Evolutionary conservation across 2,888 invertebrate genomes (phyloP).

Genomic region (Bruchidius siliquastri): DNA sequence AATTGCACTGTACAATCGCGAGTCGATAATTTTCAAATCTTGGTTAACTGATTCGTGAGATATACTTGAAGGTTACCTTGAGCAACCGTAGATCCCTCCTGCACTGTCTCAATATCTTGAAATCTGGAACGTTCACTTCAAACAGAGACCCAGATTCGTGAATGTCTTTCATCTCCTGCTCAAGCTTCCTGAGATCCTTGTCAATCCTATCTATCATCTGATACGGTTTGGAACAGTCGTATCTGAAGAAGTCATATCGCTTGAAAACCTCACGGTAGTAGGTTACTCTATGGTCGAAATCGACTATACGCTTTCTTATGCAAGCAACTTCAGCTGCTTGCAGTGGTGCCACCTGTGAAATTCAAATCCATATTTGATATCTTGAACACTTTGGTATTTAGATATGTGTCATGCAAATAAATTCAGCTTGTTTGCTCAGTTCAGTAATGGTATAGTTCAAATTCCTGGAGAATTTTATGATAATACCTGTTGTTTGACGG

Average conservation of each 20-base stretch:
- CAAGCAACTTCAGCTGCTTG: conserved; percentile 92
- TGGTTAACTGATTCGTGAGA: no score
- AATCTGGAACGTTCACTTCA: conserved; percentile 93
- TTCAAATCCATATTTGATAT: no score
- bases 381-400: conserved; percentile 64
- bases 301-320: conserved; percentile 78
- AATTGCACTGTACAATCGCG: no score
- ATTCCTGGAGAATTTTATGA: not conserved
- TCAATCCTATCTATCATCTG: conserved; percentile 72
- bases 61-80: conserved; percentile 55
- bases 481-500: conserved; percentile 36
- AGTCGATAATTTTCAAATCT: no score
- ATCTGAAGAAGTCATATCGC: conserved; percentile 71
- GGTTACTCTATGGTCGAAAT: conserved; percentile 78
- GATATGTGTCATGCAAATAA: no score
- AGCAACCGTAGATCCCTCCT: conserved; percentile 83
- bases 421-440: no score
- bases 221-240: conserved; percentile 70
- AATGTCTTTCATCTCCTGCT: conserved; percentile 80
- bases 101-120: conserved; percentile 87
- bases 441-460: no score
- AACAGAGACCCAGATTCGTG: conserved; percentile 88
- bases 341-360: conserved; percentile 70
- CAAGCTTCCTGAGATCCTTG: conserved; percentile 71
- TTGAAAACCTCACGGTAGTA: conserved; percentile 87